Evolutionary conservation across 2,888 invertebrate species (phyloP).

Genomic region (Hypena proboscidalis): DNA sequence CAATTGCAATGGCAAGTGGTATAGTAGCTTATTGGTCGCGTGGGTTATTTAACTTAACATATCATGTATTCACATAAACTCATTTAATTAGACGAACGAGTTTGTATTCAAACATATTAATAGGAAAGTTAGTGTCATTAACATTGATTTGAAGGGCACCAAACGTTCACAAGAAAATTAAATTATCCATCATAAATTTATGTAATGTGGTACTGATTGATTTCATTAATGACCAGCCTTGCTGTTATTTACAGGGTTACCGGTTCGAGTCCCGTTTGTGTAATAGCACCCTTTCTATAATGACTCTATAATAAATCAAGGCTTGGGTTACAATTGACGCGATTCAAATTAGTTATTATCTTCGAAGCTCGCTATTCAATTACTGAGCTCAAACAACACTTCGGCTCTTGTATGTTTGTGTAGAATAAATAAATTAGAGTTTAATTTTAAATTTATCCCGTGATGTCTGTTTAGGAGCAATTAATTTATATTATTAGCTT

Average conservation of each 20-base stretch:
- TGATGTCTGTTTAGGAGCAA: too few relatives aligned
- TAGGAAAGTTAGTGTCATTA: slow-evolving; percentile 2
- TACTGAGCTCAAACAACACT: not conserved
- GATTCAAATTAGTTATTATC: slow-evolving; percentile 31
- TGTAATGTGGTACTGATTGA: slow-evolving; percentile 23
- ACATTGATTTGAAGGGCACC: not conserved
- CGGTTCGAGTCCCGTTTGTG: slow-evolving; percentile 29
- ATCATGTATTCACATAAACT: not conserved
- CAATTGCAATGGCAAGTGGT: not conserved
- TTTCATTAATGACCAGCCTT: slow-evolving; percentile 24
- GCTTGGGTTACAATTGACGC: slow-evolving; percentile 32
- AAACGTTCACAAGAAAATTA: slow-evolving; percentile 11
- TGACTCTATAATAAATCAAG: slow-evolving; percentile 41
- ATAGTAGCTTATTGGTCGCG: not conserved
- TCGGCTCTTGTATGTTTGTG: not conserved
- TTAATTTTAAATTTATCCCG: too few relatives aligned
- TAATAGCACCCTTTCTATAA: slow-evolving; percentile 37
- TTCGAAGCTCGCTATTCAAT: slow-evolving; percentile 11
- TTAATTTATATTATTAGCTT: too few relatives aligned
- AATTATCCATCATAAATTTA: slow-evolving; percentile 30
- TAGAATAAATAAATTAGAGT: not conserved
- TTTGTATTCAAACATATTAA: slow-evolving; percentile 3
- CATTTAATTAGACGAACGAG: slow-evolving; percentile 1
- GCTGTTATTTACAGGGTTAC: slow-evolving; percentile 32
- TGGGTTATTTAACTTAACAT: slow-evolving; percentile 1